These are phyloP conservation scores for Ramphastos sulfuratus DNA, from an alignment of 2,113 vertebrate genomes.

Conservation along the genomic window DNA sequence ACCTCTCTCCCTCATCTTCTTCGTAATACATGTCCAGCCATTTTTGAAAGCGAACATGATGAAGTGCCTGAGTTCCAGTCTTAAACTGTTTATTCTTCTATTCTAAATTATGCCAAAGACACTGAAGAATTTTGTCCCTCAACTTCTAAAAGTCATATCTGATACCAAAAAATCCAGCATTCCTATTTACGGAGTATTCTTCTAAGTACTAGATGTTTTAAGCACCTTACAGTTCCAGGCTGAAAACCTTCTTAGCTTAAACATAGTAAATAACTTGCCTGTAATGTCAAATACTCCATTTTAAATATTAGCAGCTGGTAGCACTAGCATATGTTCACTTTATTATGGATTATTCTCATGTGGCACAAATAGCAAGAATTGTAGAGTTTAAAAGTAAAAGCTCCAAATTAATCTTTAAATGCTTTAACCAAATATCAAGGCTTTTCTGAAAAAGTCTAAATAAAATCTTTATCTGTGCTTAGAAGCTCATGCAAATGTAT, in stretches of 20 bases:
- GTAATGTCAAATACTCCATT: constrained; percentile 59
- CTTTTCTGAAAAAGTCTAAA: constrained; percentile 58
- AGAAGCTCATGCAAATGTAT: constrained; percentile 69
- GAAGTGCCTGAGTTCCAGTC: not conserved
- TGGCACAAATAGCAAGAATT: constrained; percentile 50
- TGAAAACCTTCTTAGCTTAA: constrained; percentile 71
- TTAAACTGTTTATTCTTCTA: constrained; percentile 3
- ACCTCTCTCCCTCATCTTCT: not conserved
- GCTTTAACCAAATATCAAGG: constrained; percentile 71
- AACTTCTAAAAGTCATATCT: constrained; percentile 57
- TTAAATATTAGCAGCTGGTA: constrained; percentile 71
- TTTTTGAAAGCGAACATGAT: not conserved
- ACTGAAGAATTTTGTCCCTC: not conserved
- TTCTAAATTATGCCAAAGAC: not conserved
- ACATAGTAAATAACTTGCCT: constrained; percentile 70
- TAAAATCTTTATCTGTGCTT: constrained; percentile 67
- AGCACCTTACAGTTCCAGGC: constrained; percentile 68
- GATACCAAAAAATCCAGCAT: constrained; percentile 46
- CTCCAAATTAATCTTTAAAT: constrained; percentile 73
- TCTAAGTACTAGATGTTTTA: constrained; percentile 68
- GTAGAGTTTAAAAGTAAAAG: constrained; percentile 59
- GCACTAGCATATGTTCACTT: constrained; percentile 44
- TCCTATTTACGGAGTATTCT: constrained; percentile 65
- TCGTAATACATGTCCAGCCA: rapidly evolving
- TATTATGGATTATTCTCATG: constrained; percentile 64